Percentiles rank a stretch among this genome's conserved stretches.
Conservation (phyloP, 2,797 vertebrate genomes). For the Anas georgica region DNA sequence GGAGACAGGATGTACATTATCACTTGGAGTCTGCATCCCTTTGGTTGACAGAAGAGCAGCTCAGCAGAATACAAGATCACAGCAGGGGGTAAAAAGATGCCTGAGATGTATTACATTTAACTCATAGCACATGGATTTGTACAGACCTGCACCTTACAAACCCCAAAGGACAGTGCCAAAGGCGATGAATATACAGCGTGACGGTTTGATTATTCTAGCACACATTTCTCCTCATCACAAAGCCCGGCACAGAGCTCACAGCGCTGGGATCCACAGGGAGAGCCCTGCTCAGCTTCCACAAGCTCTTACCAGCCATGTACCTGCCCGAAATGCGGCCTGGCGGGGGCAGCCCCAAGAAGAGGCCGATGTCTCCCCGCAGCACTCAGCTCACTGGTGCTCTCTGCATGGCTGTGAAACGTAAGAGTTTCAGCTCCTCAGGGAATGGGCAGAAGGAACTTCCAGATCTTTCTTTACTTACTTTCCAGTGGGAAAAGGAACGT, state of each 20-base stretch:
- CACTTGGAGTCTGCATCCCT: not conserved
- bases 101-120: not conserved
- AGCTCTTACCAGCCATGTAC: not conserved
- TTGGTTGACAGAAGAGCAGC: not conserved
- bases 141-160: not conserved
- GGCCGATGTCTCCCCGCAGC: not conserved
- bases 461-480: not conserved
- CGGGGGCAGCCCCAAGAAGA: not conserved
- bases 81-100: not conserved
- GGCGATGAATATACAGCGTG: rapidly evolving
- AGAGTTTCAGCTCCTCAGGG: not conserved
- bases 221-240: not conserved
- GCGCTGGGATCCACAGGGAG: not conserved
- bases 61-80: not conserved
- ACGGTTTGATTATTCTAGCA: not conserved
- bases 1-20: not conserved
- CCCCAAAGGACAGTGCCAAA: not conserved
- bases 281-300: not conserved
- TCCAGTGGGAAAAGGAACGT: not conserved
- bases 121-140: not conserved
- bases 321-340: not conserved
- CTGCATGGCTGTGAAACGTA: not conserved
- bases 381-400: not conserved
- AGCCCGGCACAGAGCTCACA: not conserved
- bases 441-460: not conserved